Conservation (phyloP, 2,888 invertebrate species). For the Phoenoteleia sp. region DNA sequence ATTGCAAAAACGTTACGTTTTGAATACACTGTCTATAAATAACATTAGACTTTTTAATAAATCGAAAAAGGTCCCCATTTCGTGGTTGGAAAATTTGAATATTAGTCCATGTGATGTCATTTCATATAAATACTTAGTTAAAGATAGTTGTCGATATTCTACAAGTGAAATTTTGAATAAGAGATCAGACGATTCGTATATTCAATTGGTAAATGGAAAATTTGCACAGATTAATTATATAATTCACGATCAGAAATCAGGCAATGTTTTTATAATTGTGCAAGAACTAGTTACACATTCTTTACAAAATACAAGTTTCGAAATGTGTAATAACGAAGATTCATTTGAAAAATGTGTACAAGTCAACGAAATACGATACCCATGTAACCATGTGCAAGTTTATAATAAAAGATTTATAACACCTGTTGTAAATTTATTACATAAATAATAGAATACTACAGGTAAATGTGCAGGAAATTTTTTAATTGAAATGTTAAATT, state of each 20-base stretch:
- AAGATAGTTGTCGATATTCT: slow-evolving; percentile 4
- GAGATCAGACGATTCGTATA: slow-evolving; percentile 18
- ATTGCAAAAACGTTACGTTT: background rate
- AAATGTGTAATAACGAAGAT: background rate
- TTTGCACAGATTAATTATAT: slow-evolving; percentile 13
- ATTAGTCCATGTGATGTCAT: background rate
- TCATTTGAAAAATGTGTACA: background rate
- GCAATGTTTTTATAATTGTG: background rate
- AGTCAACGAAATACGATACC: background rate
- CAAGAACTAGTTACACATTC: background rate
- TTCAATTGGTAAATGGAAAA: background rate
- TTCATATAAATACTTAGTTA: slow-evolving; percentile 2
- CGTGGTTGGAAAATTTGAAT: slow-evolving; percentile 4
- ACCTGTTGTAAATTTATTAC: background rate
- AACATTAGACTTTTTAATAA: background rate
- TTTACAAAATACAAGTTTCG: background rate
- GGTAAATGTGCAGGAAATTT: no score
- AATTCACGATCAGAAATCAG: background rate
- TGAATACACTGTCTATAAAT: background rate
- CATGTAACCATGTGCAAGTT: background rate
- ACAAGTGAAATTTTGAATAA: background rate
- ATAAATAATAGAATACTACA: no score
- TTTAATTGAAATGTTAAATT: no score
- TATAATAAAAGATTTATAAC: background rate
- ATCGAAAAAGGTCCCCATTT: background rate